phyloP scores from a whole-genome alignment of 2,113 vertebrate genomes.

The Ursus arctos region DNA sequence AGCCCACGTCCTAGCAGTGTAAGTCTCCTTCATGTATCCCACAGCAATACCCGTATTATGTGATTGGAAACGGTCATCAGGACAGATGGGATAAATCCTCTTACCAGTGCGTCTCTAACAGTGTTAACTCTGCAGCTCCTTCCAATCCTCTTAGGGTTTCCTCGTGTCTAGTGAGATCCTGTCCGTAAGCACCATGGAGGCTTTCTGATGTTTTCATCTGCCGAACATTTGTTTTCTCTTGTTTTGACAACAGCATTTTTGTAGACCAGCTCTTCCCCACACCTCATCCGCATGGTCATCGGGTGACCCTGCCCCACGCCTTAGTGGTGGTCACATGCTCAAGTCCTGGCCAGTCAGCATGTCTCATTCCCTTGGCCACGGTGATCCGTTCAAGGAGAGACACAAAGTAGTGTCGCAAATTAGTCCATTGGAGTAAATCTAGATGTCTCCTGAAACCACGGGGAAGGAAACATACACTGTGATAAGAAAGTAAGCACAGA shows the following conservation, averaged over 20 bases:
- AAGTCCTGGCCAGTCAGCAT: not conserved
- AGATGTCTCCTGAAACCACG: not conserved
- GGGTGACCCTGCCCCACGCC: accelerated
- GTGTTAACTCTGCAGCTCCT: not conserved
- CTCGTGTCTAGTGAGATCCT: not conserved
- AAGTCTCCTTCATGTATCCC: too few species aligned
- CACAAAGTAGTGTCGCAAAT: not conserved
- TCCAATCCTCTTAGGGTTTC: not conserved
- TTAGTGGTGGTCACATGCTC: not conserved
- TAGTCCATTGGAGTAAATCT: not conserved
- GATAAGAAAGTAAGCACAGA: accelerated
- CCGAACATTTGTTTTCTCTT: not conserved
- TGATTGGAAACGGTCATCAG: not conserved
- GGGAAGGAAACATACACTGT: not conserved
- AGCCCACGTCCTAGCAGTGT: not conserved
- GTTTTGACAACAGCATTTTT: not conserved
- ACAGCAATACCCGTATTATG: accelerated
- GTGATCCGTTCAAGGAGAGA: not conserved
- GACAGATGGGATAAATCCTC: not conserved
- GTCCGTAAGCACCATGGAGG: accelerated
- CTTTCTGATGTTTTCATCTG: not conserved
- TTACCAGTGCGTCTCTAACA: accelerated
- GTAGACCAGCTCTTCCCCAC: not conserved
- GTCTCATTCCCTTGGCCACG: not conserved
- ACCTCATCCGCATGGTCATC: accelerated